Evolutionary conservation across 2,888 invertebrate genomes (phyloP).

Genomic region (Prosopocoilus inquinatus): DNA sequence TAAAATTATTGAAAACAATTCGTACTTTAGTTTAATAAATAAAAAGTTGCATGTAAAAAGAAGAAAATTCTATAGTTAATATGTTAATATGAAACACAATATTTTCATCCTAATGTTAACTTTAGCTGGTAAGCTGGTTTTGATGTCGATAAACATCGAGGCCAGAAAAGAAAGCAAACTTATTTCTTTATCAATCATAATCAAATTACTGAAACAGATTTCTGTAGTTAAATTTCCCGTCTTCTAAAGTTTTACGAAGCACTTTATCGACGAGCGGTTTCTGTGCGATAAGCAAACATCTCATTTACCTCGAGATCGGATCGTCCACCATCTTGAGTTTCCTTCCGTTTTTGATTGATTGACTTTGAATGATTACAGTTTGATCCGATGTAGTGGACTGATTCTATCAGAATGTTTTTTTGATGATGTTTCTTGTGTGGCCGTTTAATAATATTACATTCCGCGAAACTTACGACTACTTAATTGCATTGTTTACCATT

Average conservation of each 20-base stretch:
- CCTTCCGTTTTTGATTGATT: conserved; percentile 40
- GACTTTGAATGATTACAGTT: conserved; percentile 36
- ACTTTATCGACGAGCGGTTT: conserved; percentile 48
- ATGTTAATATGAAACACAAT: no score
- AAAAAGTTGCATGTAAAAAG: no score
- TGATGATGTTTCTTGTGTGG: no score
- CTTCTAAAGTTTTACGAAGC: conserved; percentile 44
- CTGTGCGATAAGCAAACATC: conserved; percentile 49
- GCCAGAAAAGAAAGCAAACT: conserved; percentile 30
- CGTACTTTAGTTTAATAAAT: no score
- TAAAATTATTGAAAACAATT: no score
- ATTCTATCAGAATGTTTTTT: conserved; percentile 10
- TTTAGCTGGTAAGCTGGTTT: no score
- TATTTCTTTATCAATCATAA: conserved; percentile 53
- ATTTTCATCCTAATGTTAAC: no score
- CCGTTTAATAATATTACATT: no score
- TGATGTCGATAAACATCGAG: not conserved
- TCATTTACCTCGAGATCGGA: conserved; percentile 43
- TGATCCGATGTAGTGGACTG: conserved; percentile 12
- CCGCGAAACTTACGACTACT: no score
- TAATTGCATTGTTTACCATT: no score
- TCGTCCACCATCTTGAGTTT: conserved; percentile 38
- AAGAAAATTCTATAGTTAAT: no score
- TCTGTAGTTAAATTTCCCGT: conserved; percentile 47
- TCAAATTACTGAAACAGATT: conserved; percentile 50